phyloP scores from a whole-genome alignment of 2,797 vertebrate genomes.

The Loris lydekkerianus region DNA sequence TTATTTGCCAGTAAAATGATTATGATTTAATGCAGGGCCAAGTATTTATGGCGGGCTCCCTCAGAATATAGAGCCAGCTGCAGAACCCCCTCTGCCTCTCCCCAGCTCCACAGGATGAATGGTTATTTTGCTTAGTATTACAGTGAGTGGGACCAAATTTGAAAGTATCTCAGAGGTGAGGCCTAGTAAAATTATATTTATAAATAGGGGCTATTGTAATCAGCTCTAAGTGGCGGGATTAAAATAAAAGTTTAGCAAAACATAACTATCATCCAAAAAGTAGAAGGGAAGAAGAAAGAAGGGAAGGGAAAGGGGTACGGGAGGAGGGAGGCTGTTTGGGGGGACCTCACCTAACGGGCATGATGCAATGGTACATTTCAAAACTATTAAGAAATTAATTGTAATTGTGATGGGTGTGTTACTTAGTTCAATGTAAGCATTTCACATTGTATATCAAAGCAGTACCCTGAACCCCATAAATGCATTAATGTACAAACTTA shows the following conservation, averaged over 20 bases:
- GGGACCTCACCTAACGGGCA: no score
- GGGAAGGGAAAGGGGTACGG: no score
- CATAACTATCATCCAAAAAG: no score
- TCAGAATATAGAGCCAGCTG: slow-evolving; percentile 39
- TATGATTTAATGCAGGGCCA: slow-evolving; percentile 40
- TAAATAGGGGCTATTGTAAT: slow-evolving; percentile 23
- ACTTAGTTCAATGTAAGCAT: no score
- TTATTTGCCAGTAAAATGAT: slow-evolving; percentile 56
- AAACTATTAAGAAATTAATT: no score
- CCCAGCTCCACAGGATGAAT: not conserved
- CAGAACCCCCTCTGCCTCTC: slow-evolving; percentile 30
- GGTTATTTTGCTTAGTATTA: slow-evolving; percentile 68
- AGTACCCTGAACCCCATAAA: no score
- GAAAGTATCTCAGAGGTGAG: slow-evolving; percentile 46
- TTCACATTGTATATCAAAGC: no score
- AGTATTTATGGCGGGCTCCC: slow-evolving; percentile 5
- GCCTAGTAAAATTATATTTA: slow-evolving; percentile 22
- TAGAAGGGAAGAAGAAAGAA: no score
- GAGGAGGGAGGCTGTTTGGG: no score
- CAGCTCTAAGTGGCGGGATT: not conserved
- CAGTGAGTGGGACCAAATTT: slow-evolving; percentile 17
- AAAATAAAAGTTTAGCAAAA: slow-evolving; percentile 9
- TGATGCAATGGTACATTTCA: no score
- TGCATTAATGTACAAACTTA: no score
- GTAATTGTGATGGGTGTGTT: no score